phyloP scores from a whole-genome alignment of 2,888 invertebrate genomes.

The Hydrotaea diabolus region DNA sequence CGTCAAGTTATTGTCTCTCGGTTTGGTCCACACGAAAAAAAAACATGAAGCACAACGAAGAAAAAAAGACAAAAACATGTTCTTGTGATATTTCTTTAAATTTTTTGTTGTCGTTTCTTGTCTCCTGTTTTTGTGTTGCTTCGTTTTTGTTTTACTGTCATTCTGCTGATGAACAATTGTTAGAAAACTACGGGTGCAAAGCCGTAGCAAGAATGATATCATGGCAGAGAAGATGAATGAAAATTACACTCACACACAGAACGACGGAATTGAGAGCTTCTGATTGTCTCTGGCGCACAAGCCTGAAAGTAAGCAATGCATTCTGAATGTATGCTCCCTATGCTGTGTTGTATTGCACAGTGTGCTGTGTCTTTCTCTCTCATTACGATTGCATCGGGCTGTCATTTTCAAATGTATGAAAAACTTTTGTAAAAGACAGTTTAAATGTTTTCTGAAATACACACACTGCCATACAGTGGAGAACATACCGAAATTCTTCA shows the following conservation, averaged over 20 bases:
- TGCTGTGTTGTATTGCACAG: neutral
- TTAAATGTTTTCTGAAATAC: neutral
- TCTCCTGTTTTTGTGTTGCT: neutral
- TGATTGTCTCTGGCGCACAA: neutral
- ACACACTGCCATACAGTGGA: neutral
- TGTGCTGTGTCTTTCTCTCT: neutral
- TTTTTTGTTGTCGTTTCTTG: neutral
- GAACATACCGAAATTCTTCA: neutral
- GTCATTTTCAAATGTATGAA: conserved; percentile 29
- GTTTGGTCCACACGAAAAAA: neutral
- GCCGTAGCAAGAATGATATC: neutral
- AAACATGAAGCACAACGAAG: too few relatives aligned
- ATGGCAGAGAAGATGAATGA: neutral
- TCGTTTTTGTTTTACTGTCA: too few relatives aligned
- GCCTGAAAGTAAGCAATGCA: conserved; percentile 22
- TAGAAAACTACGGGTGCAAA: neutral
- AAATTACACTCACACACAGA: too few relatives aligned
- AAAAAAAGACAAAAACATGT: conserved; percentile 13
- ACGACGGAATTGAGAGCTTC: neutral
- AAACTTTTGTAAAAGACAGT: conserved; percentile 23
- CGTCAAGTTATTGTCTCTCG: conserved; percentile 21
- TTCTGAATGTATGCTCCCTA: neutral
- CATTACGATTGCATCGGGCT: conserved; percentile 29
- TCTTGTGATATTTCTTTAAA: conserved; percentile 10
- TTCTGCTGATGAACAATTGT: conserved; percentile 6